These are phyloP conservation scores for Thinocorus orbignyianus DNA, from an alignment of 2,113 vertebrate genomes.

Conservation along the genomic window DNA sequence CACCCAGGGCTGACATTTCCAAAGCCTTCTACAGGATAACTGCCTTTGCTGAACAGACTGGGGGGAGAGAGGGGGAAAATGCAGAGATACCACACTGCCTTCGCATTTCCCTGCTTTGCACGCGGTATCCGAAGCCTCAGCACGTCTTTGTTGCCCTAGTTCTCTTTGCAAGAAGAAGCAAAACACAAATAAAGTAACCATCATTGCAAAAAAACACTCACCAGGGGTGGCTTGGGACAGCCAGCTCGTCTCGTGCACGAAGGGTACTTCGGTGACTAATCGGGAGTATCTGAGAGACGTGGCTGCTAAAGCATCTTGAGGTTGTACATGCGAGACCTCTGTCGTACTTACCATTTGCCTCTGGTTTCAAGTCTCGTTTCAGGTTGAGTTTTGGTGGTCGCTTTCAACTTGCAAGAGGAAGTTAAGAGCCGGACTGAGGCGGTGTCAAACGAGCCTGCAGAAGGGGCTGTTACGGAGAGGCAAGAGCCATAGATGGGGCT, in stretches of 20 bases:
- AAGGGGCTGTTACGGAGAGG: background rate
- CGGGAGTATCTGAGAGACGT: background rate
- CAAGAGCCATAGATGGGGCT: accelerated
- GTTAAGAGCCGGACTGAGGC: background rate
- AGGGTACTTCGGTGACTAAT: background rate
- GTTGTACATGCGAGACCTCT: accelerated
- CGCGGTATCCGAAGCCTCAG: accelerated
- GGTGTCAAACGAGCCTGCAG: background rate
- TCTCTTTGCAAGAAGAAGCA: background rate
- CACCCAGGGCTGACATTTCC: background rate
- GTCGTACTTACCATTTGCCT: background rate
- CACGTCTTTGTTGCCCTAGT: background rate
- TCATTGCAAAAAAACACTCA: background rate
- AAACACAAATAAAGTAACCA: background rate
- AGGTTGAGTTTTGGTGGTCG: background rate
- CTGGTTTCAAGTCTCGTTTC: background rate
- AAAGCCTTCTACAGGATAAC: background rate
- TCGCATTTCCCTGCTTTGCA: background rate
- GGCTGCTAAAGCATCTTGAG: background rate
- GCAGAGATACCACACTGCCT: accelerated
- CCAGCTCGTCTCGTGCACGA: accelerated
- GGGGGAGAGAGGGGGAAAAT: too few relatives aligned
- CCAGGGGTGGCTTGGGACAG: background rate
- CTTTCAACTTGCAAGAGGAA: background rate
- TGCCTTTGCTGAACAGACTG: background rate